Evolutionary conservation across 2,888 invertebrate species (phyloP), one percentile per base, ranked within the genome.

Genomic region (Gandaritis pyraliata): DNA sequence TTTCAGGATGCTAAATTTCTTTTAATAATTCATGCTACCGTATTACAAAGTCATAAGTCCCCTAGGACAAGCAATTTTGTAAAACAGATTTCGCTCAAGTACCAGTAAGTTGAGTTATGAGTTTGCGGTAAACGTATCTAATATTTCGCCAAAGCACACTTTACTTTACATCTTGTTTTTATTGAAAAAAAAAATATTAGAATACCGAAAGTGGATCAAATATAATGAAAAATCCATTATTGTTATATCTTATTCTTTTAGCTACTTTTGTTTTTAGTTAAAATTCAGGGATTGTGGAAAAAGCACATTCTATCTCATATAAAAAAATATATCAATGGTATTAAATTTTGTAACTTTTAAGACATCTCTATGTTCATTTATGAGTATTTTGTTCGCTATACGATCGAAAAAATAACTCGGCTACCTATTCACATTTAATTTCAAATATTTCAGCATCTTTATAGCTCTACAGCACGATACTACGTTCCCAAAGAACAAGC

Each of bases 111-210:
- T n/a, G 79, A 72, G 77, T 83, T 82, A 83, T 81, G 79, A 83
- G 83, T 77, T 78, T 77, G 66, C 72, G 73, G 72, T 76, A 70
- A 72, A 75, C 73, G 78, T 76, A n/a, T n/a, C n/a, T n/a, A 78
- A 83, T 85, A 83, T 82, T 71, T 75, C 66, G 73, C 61, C 69
- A 75, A 73, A 77, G 75, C 80, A 74, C 75, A 72, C 74, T 77
- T 72, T 71, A 71, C 69, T 66, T 72, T 60, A 68, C 51, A 51
- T 54, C 73, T 60, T 67, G 70, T 77, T 68, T 73, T 52, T 53
- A 72, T 68, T 71, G 67, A 58, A 53, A 56, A 61, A 60, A 13
- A 61, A 60, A 13, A 12, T 51, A 46, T 48, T 68, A 60, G 56
- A 58, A 54, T 59, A 50, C 54, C 46, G 50, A 45, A 52, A 29